These are phyloP conservation scores for Lasioglossum villosulum DNA, from an alignment of 2,888 invertebrate genomes.

Conservation along the genomic window DNA sequence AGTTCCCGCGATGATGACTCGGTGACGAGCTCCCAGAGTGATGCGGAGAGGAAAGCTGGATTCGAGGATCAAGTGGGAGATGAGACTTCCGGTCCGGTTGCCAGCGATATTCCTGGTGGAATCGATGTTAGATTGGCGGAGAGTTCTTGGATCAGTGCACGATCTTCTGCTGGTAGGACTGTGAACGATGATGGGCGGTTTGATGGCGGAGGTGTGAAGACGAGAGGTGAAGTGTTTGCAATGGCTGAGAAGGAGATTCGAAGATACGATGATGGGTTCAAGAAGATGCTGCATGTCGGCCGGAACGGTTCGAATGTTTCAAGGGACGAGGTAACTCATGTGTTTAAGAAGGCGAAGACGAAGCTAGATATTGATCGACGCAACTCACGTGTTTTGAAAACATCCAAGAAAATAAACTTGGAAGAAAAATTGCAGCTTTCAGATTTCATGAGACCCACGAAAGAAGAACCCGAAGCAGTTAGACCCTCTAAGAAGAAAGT, in stretches of 20 bases:
- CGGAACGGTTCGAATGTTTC: background rate
- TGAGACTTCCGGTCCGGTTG: background rate
- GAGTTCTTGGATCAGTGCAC: background rate
- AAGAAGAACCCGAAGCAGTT: background rate
- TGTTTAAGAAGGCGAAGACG: background rate
- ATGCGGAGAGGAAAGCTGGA: background rate
- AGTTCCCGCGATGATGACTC: slow-evolving; percentile 8
- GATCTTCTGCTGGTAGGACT: background rate
- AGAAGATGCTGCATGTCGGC: background rate
- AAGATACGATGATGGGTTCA: background rate
- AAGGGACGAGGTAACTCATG: background rate
- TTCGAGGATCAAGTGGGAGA: background rate
- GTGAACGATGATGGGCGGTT: background rate
- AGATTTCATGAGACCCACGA: background rate
- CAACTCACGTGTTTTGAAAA: background rate
- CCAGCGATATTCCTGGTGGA: background rate
- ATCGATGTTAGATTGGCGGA: background rate
- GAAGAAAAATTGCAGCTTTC: background rate
- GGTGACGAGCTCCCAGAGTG: background rate
- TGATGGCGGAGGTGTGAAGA: background rate
- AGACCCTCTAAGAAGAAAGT: background rate
- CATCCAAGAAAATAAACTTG: background rate
- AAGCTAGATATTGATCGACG: background rate
- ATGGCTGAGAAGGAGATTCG: background rate
- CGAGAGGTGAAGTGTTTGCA: background rate